phyloP scores from a whole-genome alignment of 2,888 invertebrate species.

The Abrostola tripartita region DNA sequence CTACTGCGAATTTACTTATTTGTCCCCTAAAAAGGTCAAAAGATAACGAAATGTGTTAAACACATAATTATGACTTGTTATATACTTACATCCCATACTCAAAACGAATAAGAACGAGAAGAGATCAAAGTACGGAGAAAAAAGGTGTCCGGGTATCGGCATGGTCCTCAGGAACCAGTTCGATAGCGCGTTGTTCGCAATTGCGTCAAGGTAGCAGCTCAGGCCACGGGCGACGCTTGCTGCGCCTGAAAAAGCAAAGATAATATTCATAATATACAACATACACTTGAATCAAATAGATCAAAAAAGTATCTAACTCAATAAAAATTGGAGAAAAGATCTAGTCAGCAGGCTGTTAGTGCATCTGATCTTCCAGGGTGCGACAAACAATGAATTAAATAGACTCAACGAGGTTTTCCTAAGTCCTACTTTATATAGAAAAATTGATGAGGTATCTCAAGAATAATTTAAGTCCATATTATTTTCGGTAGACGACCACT shows the following conservation, averaged over 20 bases:
- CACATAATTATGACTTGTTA: not conserved
- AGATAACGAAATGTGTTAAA: not conserved
- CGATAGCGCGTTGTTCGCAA: constrained; percentile 90
- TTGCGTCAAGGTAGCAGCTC: constrained; percentile 92
- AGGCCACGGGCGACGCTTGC: constrained; percentile 93
- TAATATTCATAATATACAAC: not conserved
- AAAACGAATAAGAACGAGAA: constrained; percentile 91
- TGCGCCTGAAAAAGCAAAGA: constrained; percentile 82
- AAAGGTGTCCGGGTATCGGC: constrained; percentile 88
- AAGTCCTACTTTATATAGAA: too few species aligned
- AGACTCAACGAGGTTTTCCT: too few species aligned
- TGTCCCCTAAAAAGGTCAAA: too few species aligned
- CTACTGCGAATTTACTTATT: too few species aligned
- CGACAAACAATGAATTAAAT: too few species aligned
- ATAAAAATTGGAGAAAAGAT: not conserved
- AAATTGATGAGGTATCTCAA: too few species aligned
- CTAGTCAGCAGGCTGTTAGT: too few species aligned
- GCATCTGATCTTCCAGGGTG: too few species aligned
- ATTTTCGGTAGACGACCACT: too few species aligned
- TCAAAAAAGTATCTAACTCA: too few species aligned
- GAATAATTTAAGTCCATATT: too few species aligned
- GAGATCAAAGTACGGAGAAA: constrained; percentile 92
- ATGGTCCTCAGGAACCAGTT: constrained; percentile 88
- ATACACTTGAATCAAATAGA: not conserved
- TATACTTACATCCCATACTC: constrained; percentile 89